Conservation (phyloP, 2,888 invertebrate genomes). For the Shargacucullia verbasci region DNA sequence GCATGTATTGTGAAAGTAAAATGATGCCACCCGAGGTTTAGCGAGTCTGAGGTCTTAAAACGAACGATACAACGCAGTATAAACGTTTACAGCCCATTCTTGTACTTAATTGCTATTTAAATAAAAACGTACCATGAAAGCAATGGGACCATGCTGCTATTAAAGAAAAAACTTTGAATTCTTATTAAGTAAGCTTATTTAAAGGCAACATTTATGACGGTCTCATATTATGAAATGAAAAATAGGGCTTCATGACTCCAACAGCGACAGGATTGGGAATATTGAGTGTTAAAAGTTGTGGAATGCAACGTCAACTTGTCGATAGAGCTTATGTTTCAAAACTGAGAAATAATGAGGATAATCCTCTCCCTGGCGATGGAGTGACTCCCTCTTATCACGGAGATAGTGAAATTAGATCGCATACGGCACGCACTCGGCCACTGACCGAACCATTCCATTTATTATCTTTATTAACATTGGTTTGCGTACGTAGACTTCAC, state of each 20-base stretch:
- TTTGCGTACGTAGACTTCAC: slow-evolving; percentile 70
- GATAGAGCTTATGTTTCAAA: slow-evolving; percentile 61
- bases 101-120: slow-evolving; percentile 87
- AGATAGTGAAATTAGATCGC: slow-evolving; percentile 82
- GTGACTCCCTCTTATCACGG: slow-evolving; percentile 76
- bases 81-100: slow-evolving; percentile 87
- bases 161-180: slow-evolving; percentile 67
- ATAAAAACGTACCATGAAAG: slow-evolving; percentile 85
- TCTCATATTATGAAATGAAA: slow-evolving; percentile 64
- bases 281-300: slow-evolving; percentile 38
- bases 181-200: slow-evolving; percentile 74
- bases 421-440: slow-evolving; percentile 73
- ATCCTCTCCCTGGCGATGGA: slow-evolving; percentile 73
- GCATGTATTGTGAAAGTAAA: slow-evolving; percentile 65
- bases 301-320: slow-evolving; percentile 52
- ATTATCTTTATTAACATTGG: slow-evolving; percentile 82
- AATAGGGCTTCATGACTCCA: slow-evolving; percentile 56
- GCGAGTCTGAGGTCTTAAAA: slow-evolving; percentile 73
- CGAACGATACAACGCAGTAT: slow-evolving; percentile 77
- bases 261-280: slow-evolving; percentile 32
- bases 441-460: slow-evolving; percentile 70
- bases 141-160: slow-evolving; percentile 73
- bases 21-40: slow-evolving; percentile 73
- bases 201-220: slow-evolving; percentile 64
- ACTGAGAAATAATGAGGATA: slow-evolving; percentile 82